Base-by-base conservation (phyloP, 2,797 vertebrate species). In the Meriones psammophilus region DNA sequence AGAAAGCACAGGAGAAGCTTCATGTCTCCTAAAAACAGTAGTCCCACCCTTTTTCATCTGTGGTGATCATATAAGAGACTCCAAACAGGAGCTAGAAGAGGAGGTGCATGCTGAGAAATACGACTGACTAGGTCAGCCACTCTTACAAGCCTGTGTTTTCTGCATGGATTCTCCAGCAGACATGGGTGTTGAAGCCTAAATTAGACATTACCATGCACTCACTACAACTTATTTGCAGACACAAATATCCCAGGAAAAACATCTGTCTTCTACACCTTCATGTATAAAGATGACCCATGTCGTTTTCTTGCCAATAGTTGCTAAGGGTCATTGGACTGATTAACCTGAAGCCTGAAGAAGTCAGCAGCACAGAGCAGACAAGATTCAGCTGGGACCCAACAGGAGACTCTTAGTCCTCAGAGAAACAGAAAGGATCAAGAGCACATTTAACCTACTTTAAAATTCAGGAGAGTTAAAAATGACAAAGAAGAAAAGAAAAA, bases 151-250 rank as follows among this genome's bases (percentile, higher is more conserved):
- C 64, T 46, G 60, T 42, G 85, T 83, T 93, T 83, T 93, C 60
- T 26, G 7, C 17, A 1, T 26, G 3, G 22, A 90, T 87, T 91
- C 85, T 84, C 28, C 39, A 73, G 56, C 56, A 88, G 20, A 33
- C 64, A 66, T 3, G 58, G 39, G 91, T n/a, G 76, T 79, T 33
- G 18, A 89, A 89, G 26, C 77, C 39, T 60, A 74, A 50, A 50
- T 18, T 5, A 77, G 46, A 74, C 14, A 88, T 20, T 89, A 39
- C 81, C 24, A 28, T n/a, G 76, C 6, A 5, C 62, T 73, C 69
- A 77, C 0, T 91, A 10, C 54, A 89, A 69, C 66, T 91, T 96
- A 92, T 93, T 79, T 95, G 69, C 66, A 86, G 88, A 92, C 17
- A 58, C 26, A 68, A 89, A 17, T 66, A 78, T 68, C 50, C 33